Conservation (phyloP, 2,888 invertebrate species). For the Itoplectis maculator region DNA sequence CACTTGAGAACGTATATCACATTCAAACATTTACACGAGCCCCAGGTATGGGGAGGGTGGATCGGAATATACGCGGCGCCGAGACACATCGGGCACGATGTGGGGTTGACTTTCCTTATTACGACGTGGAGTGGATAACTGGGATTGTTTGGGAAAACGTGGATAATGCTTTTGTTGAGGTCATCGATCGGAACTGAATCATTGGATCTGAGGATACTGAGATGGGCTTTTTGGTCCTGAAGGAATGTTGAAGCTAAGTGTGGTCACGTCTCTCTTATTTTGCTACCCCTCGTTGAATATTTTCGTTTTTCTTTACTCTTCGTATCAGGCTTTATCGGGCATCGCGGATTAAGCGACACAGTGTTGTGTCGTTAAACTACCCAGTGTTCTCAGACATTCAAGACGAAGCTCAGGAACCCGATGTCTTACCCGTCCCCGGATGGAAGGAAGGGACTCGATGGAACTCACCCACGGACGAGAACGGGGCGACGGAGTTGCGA, state of each 20-base stretch:
- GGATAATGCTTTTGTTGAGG: background rate
- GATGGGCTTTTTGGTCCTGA: no score
- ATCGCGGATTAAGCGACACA: background rate
- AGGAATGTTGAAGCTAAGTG: no score
- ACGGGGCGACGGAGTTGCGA: conserved; percentile 38
- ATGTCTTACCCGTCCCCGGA: conserved; percentile 16
- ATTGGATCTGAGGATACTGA: no score
- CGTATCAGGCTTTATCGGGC: background rate
- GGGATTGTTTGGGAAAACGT: background rate
- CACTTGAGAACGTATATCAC: conserved; percentile 34
- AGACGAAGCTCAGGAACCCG: background rate
- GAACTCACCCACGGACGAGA: conserved; percentile 10
- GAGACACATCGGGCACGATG: background rate
- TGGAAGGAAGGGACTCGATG: conserved; percentile 45
- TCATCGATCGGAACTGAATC: no score
- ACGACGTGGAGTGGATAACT: background rate
- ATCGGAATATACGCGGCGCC: background rate
- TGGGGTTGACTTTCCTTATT: background rate
- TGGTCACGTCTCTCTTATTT: no score
- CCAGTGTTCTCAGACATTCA: background rate
- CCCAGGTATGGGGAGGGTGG: background rate
- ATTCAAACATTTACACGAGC: conserved; percentile 10
- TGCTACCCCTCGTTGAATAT: no score
- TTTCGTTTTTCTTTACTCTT: background rate
- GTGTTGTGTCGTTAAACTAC: background rate